Base-by-base conservation (phyloP, 2,888 invertebrate species). In the Spialia ferax region DNA sequence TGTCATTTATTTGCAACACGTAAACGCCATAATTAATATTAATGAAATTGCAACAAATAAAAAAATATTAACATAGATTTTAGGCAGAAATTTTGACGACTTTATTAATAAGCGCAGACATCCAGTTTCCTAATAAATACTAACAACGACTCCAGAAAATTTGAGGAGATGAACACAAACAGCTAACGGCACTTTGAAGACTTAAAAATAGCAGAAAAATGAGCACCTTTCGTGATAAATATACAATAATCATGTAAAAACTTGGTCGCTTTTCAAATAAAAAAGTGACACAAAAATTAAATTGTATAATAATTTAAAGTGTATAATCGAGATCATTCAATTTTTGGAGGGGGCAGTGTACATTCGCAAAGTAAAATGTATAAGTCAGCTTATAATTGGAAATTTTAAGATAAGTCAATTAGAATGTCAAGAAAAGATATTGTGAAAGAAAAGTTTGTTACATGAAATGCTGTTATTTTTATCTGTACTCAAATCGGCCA, bases 241-340 rank as follows among this genome's bases (percentile, higher is more conserved):
- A 60, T 54, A 66, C 66, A 60, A 66, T 35, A 61, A 50, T 60
- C 55, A 63, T 57, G 60, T 35, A 63, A 22, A 26, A 59, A 52
- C 52, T 65, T 22, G 42, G 66, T 66, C 66, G 57, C 66, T 66
- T 66, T 66, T 66, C 66, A 60, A 66, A 60, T 59, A 63, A 57
- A 66, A 66, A 66, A 66, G 66, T 52, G 60, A 65, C 65, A 18
- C 38, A 56, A 38, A 65, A 65, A 59, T 38, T 54, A 29, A 60
- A 48, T 29, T 45, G 63, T 63, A 63, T 63, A 63, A 57, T 48
- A 52, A 59, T 11, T 20, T n/a, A n/a, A n/a, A n/a, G 38, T 65
- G 65, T 65, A 65, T 59, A 65, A 64, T 65, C 29, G 50, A 59
- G 59, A 59, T 59, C 50, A 20, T n/a, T n/a, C n/a, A n/a, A n/a